Evolutionary conservation across 2,888 invertebrate genomes (phyloP), one percentile per base, ranked within the genome.

Genomic region (Villa cingulata): DNA sequence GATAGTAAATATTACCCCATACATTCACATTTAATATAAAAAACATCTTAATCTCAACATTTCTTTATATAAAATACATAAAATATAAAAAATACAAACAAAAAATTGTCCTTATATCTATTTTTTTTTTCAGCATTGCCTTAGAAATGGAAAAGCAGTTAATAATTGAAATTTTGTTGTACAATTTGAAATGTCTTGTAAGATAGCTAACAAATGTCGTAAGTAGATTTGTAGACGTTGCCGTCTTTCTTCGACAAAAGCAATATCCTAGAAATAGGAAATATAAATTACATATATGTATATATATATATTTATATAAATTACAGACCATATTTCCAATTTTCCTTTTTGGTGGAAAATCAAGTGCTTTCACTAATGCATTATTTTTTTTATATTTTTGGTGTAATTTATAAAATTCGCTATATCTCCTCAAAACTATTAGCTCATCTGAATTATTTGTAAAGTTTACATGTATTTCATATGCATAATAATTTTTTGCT

Each of bases 321-420:
- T 37, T 19, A 47, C 52, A 60, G 70, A 88, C 90, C 76, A 89
- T 88, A 69, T 90, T 92, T 27, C 94, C 86, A 57, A 96, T 76
- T 48, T 88, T 85, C 71, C 92, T 95, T 70, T 96, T 96, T 1
- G 91, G 92, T 10, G 96, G 95, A 71, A 96, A 94, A 62, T 89
- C 86, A 62, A 90, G 87, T 5, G 80, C 78, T 18, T 81, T 77
- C 45, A 92, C 80, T 49, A 81, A 74, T 1, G 83, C 77, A 62
- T 89, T 86, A 61, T 84, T 78, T 62, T 89, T 90, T 63, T 85
- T 87, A 36, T 66, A 46, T 56, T 85, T 81, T 51, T 79, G 78
- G 64, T 95, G 90, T 27, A 95, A 72, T 53, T 85, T 80, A 63
- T 89, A 77, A 68, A 96, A 95, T 66, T 95, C 92, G 9, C 90